Evolutionary conservation across 2,797 vertebrate species (phyloP).

Genomic region (Momotus momota): DNA sequence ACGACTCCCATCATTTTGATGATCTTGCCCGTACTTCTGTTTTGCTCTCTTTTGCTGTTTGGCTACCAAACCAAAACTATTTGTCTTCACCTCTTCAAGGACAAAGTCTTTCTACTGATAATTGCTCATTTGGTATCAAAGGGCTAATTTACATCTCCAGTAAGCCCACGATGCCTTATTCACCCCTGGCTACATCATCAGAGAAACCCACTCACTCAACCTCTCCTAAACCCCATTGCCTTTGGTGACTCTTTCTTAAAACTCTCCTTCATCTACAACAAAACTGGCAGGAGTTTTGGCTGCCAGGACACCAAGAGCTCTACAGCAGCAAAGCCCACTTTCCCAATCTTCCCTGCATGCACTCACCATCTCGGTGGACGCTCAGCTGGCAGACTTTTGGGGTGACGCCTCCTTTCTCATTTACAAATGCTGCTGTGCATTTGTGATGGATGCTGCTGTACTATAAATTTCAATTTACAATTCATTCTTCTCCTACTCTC

Average conservation of each 20-base stretch:
- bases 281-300: neutral
- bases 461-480: neutral
- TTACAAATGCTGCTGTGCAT: neutral
- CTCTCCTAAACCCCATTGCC: neutral
- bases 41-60: neutral
- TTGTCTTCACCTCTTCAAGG: neutral
- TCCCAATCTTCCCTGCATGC: neutral
- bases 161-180: neutral
- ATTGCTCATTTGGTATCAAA: neutral
- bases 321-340: neutral
- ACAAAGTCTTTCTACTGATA: neutral
- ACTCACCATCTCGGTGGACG: neutral
- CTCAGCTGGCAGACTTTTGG: neutral
- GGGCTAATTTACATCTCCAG: neutral
- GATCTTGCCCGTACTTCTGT: rapidly evolving
- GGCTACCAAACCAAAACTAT: neutral
- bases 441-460: neutral
- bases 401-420: neutral
- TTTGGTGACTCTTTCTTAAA: neutral
- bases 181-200: neutral
- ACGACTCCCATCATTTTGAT: neutral
- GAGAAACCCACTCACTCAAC: neutral
- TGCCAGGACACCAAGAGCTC: neutral
- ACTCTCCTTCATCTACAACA: neutral
- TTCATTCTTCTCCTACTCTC: neutral